These are phyloP conservation scores for Phaethon lepturus DNA, from an alignment of 2,113 vertebrate genomes.

Conservation along the genomic window DNA sequence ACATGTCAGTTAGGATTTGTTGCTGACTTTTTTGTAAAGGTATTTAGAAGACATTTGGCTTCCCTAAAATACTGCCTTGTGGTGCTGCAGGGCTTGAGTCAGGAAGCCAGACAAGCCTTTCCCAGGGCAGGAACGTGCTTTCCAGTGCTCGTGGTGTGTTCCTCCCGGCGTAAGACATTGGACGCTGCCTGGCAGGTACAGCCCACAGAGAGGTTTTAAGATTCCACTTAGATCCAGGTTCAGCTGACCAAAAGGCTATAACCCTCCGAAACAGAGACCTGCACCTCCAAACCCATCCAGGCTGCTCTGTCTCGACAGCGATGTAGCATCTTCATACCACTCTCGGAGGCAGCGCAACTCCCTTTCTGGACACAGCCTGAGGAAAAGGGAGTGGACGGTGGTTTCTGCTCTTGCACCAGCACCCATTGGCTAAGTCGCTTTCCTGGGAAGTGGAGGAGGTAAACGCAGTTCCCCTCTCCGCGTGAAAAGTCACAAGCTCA, in stretches of 20 bases:
- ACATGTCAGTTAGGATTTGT: not conserved
- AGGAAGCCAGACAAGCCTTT: not conserved
- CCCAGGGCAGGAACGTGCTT: not conserved
- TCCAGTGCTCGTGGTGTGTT: not conserved
- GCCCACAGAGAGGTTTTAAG: not conserved
- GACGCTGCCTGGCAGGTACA: not conserved
- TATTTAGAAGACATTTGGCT: not conserved
- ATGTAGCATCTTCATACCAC: not conserved
- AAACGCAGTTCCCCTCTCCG: not conserved
- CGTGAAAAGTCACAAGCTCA: not conserved
- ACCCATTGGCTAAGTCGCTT: too few species aligned
- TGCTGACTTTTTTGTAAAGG: not conserved
- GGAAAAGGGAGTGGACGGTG: rapidly evolving
- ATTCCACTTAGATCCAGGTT: not conserved
- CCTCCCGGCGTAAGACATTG: not conserved
- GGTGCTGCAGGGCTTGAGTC: not conserved
- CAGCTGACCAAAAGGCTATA: not conserved
- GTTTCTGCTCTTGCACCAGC: not conserved
- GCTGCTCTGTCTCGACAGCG: not conserved
- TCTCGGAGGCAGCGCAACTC: too few species aligned
- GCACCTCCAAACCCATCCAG: not conserved
- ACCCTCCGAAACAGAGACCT: not conserved
- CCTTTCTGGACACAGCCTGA: not conserved
- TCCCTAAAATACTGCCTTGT: not conserved
- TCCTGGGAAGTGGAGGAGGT: not conserved